Conservation (phyloP, 2,797 vertebrate genomes). For the Alfaro cultratus region DNA sequence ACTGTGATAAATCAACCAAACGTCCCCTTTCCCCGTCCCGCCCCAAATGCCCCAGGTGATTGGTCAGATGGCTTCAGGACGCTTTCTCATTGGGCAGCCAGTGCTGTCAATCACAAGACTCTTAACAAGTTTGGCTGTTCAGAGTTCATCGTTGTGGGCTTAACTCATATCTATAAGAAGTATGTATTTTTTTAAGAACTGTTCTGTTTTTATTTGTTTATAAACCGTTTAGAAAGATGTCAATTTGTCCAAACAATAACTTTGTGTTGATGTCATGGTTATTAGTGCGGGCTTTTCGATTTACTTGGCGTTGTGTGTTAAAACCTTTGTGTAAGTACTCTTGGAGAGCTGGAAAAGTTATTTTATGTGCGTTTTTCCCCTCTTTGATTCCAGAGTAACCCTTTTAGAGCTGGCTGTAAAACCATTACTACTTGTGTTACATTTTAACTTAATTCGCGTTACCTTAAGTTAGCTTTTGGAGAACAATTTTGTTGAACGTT, state of each 20-base stretch:
- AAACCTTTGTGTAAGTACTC: constrained; percentile 28
- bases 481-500: neutral
- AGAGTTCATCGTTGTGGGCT: constrained; percentile 62
- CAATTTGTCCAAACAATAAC: neutral
- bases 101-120: constrained; percentile 26
- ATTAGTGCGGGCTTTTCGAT: neutral
- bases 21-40: neutral
- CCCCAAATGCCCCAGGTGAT: constrained; percentile 37
- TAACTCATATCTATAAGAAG: constrained; percentile 59
- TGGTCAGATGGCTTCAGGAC: constrained; percentile 1
- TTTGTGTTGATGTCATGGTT: constrained; percentile 14
- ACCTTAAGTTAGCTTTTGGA: neutral
- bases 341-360: constrained; percentile 2
- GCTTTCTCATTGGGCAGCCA: constrained; percentile 36
- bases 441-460: neutral
- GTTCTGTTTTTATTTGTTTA: constrained; percentile 7
- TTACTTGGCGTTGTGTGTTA: constrained; percentile 5
- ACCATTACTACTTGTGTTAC: too few relatives aligned
- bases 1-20: constrained; percentile 51
- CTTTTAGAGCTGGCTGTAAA: neutral
- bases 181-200: constrained; percentile 64
- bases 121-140: constrained; percentile 42
- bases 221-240: neutral
- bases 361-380: neutral
- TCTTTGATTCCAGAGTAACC: neutral